Conservation (phyloP, 2,113 vertebrate genomes). For the Ophiodon elongatus region DNA sequence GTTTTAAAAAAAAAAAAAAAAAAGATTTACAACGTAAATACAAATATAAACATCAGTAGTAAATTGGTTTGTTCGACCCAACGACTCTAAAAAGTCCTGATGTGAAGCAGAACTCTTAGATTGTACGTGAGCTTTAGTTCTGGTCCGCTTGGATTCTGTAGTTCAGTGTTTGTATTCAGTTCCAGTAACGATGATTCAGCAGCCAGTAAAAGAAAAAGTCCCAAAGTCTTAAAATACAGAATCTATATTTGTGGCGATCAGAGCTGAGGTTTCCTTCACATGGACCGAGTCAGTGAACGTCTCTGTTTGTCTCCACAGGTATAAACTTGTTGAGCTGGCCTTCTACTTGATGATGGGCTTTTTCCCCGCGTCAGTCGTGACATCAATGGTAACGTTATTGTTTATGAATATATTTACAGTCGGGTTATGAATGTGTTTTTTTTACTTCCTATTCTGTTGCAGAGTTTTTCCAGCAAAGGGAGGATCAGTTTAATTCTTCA, state of each 20-base stretch:
- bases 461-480: no score
- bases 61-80: no score
- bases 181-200: no score
- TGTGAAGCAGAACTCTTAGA: neutral
- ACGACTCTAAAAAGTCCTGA: no score
- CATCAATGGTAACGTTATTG: constrained; percentile 90
- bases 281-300: neutral
- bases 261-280: neutral
- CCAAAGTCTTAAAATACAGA: neutral
- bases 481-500: neutral
- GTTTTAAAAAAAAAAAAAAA: no score
- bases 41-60: no score
- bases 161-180: no score
- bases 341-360: constrained; percentile 99
- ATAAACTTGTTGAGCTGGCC: constrained; percentile 96
- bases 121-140: neutral
- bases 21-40: no score
- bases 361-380: constrained; percentile 95
- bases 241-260: neutral
- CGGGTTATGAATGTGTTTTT: fast-evolving
- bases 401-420: neutral
- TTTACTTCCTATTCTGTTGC: neutral
- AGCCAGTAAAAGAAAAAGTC: no score
- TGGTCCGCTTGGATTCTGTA: neutral
- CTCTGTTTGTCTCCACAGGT: constrained; percentile 82